Conservation (phyloP, 2,113 vertebrate genomes). For the Rutilus rutilus region DNA sequence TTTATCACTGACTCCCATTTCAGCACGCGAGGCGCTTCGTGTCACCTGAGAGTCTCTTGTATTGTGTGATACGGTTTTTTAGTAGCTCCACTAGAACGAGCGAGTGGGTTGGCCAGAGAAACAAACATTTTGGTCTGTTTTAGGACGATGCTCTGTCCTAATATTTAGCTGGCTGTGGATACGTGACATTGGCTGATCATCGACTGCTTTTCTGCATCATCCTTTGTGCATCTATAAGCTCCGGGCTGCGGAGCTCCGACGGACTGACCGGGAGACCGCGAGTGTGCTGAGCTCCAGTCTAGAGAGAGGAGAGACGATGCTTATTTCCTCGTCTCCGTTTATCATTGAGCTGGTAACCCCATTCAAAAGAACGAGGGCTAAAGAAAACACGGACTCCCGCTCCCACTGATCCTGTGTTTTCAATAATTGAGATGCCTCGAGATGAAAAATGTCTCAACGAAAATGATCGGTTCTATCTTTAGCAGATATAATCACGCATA, state of each 20-base stretch:
- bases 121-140: constrained; percentile 44
- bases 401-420: neutral
- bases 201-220: constrained; percentile 54
- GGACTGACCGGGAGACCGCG: constrained; percentile 59
- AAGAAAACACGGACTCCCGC: constrained; percentile 6
- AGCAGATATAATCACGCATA: neutral
- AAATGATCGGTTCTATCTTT: neutral
- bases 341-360: neutral
- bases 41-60: constrained; percentile 66
- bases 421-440: neutral
- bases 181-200: constrained; percentile 40
- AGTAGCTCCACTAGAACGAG: constrained; percentile 59
- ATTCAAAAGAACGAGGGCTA: constrained; percentile 10
- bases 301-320: constrained; percentile 46
- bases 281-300: constrained; percentile 46
- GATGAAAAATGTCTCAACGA: neutral
- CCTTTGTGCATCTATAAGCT: constrained; percentile 62
- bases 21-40: constrained; percentile 33
- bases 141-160: constrained; percentile 43
- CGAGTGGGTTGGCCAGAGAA: constrained; percentile 64
- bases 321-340: constrained; percentile 48
- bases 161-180: constrained; percentile 10
- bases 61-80: constrained; percentile 59
- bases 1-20: constrained; percentile 20
- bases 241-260: constrained; percentile 54